A percentile compares a stretch with the other conserved stretches of the same genome.
These are phyloP conservation scores for Eudyptes chrysolophus DNA, from an alignment of 2,113 vertebrate species.

Conservation along the genomic window DNA sequence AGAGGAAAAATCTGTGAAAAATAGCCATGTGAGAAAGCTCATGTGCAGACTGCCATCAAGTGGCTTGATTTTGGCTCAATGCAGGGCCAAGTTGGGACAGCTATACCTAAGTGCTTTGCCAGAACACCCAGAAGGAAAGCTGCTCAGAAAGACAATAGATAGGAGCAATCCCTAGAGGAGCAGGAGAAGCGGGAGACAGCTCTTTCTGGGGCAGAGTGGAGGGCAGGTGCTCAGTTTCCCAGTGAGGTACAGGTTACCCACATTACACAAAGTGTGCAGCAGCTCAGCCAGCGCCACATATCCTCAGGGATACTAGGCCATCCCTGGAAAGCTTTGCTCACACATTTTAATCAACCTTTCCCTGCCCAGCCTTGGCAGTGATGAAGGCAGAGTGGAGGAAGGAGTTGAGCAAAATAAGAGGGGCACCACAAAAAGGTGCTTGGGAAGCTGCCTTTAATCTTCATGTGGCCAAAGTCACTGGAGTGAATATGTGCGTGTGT, in stretches of 20 bases:
- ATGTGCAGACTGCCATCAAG: too few species aligned
- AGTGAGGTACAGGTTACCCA: not conserved
- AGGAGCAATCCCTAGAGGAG: not conserved
- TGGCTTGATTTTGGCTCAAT: not conserved
- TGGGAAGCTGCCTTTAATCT: not conserved
- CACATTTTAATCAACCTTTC: too few species aligned
- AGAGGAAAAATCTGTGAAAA: not conserved
- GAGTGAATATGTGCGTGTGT: fast-evolving
- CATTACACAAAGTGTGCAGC: not conserved
- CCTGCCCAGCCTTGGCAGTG: not conserved
- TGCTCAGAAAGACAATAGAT: too few species aligned
- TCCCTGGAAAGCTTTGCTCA: not conserved
- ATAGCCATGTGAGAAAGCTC: too few species aligned
- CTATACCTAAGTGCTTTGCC: not conserved
- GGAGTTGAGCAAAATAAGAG: not conserved
- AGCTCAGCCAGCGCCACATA: not conserved
- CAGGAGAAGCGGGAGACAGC: not conserved
- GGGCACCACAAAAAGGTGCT: not conserved
- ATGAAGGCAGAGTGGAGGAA: not conserved
- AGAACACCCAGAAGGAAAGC: too few species aligned
- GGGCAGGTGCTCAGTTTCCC: not conserved
- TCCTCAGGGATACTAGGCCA: not conserved
- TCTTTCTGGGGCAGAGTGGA: not conserved
- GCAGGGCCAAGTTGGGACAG: too few species aligned
- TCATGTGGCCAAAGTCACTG: not conserved